Conservation (phyloP, 2,113 vertebrate genomes). For the Leptobrachium ailaonicum region DNA sequence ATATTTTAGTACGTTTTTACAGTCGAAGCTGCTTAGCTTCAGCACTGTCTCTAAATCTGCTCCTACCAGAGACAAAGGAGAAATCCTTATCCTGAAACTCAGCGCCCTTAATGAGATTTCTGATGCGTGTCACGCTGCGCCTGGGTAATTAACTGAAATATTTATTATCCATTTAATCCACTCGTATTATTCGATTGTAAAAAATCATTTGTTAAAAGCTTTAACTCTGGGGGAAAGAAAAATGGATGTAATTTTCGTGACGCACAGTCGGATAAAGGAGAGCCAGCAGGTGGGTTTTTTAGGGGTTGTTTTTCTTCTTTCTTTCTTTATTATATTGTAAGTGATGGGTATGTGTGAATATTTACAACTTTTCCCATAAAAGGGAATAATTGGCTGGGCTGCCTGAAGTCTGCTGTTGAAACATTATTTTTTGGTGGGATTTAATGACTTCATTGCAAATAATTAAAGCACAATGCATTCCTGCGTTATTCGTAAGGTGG, state of each 20-base stretch:
- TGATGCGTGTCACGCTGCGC: neutral
- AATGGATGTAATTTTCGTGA: neutral
- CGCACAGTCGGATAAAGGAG: neutral
- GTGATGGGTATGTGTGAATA: neutral
- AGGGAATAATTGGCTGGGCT: neutral
- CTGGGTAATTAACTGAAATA: slow-evolving; percentile 1
- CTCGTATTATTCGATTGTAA: no score
- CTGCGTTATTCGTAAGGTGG: no score
- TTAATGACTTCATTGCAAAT: no score
- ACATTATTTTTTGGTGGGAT: neutral
- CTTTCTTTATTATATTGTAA: neutral
- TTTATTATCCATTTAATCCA: neutral
- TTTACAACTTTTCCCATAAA: neutral
- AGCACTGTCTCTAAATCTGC: neutral
- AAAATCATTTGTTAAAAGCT: no score
- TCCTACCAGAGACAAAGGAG: neutral
- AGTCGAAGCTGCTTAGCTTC: neutral
- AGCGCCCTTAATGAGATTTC: neutral
- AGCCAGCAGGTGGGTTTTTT: neutral
- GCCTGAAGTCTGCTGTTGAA: neutral
- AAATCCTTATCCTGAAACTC: neutral
- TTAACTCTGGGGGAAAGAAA: neutral
- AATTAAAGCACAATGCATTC: no score
- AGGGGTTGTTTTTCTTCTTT: neutral
- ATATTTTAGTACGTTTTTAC: neutral